Evolutionary conservation across 2,888 invertebrate species (phyloP), one percentile per base, ranked within the genome.

Genomic region (Volucella inflata): DNA sequence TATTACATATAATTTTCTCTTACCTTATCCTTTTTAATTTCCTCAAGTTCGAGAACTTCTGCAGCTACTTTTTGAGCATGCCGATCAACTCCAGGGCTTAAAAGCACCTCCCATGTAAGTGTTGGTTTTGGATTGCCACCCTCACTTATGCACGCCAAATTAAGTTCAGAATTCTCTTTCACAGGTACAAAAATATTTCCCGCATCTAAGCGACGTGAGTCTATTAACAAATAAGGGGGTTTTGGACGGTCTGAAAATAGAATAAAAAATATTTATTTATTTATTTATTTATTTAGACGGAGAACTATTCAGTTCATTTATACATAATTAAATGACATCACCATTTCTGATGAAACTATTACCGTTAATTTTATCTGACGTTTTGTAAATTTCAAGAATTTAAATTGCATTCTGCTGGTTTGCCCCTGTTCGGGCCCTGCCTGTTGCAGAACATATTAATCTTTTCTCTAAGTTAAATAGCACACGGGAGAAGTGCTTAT

Each of bases 131-230:
- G 96, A 89, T 95, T 94, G 55, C 95, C 95, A 91, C 97, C 97
- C 92, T 97, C 97, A 83, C 96, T 96, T n/a, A 97, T 95, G 90
- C 97, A 97, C 87, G 96, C 95, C 87, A 97, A 94, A 81, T 95
- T 95, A 44, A 97, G 93, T 89, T 96, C 95, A 40, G 96, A 95
- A 91, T 96, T 96, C 91, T 97, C 97, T 89, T 96, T 94, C 17
- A 97, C 97, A 0, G 97, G 97, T 88, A 97, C 96, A 93, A 97
- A 97, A 87, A 96, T 95, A 93, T 97, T 97, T 87, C 97, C 96
- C 0, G 97, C 96, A 92, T 97, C 97, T 89, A 97, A 93, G 30
- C 97, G 95, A 57, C 96, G 93, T 48, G 97, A 96, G 92, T 97
- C 97, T 91, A 97, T 96, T 90, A 97, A 94, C 89, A 97, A 93